Evolutionary conservation across 2,888 invertebrate species (phyloP), one percentile per base, ranked within the genome.

Genomic region (Chloromyia formosa): DNA sequence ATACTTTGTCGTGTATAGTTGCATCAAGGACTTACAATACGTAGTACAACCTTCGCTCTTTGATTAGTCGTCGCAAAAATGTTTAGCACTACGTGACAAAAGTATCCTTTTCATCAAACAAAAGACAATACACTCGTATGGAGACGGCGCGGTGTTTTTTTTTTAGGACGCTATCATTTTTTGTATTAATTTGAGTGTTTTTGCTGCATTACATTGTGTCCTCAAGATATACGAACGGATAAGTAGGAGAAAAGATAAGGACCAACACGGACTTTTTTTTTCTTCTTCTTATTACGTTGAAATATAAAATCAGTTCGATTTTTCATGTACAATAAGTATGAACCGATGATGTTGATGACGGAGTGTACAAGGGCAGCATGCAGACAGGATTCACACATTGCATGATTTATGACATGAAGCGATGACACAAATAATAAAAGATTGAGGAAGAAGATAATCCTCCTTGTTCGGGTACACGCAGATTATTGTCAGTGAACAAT

Each of bases 141-240:
- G 27, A 35, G 27, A 35, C 27, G 27, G 27, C 27, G 3, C 27
- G 27, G 27, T 7, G 27, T 35, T 2, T 22, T n/a, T 18, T 66
- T 49, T 16, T 49, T 18, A 66, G 45, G 20, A 66, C 16, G 49
- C 45, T 66, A 66, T 49, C 45, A 49, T 40, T 49, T 66, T 66
- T 66, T 66, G 45, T 66, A 66, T 22, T 66, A 66, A 66, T 66
- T 66, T 66, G 66, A 66, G 66, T 66, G 66, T 66, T 66, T 66
- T 40, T 66, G 27, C 61, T 23, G 66, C 66, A 66, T 66, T 66
- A 66, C 66, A 66, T 66, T 45, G n/a, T 35, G 27, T 10, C 20
- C 42, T 20, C 10, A 16, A 35, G 49, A 66, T 66, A 35, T 35
- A 45, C n/a, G 16, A 10, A 22, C 45, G 66, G 66, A 66, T 49